Percentiles rank a stretch among this genome's conserved stretches.
phyloP scores from a whole-genome alignment of 2,113 vertebrate species.

The Caretta caretta region DNA sequence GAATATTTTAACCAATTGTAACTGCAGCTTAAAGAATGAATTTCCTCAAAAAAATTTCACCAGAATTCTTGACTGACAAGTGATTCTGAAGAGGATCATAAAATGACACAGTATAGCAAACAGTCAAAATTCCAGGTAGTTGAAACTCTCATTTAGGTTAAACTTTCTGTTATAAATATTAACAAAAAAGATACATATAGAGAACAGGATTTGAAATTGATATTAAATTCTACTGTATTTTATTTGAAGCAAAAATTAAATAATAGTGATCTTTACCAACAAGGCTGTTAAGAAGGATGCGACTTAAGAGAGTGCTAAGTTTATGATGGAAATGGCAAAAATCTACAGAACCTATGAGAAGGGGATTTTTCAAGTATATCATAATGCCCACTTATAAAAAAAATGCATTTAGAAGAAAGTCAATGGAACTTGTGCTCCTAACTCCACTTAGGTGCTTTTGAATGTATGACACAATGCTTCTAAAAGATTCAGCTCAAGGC shows the following conservation, averaged over 20 bases:
- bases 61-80: background rate
- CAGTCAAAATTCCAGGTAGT: background rate
- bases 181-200: background rate
- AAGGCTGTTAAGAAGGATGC: background rate
- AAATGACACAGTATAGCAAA: background rate
- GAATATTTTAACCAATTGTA: background rate
- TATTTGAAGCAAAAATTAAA: background rate
- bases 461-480: background rate
- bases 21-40: background rate
- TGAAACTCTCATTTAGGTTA: slow-evolving; percentile 22
- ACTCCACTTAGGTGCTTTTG: background rate
- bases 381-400: background rate
- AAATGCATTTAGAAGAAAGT: background rate
- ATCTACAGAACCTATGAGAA: background rate
- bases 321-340: background rate
- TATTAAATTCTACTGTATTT: background rate
- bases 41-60: background rate
- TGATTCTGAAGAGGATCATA: background rate
- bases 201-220: background rate
- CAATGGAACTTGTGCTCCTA: background rate
- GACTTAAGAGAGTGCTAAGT: background rate
- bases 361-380: background rate
- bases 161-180: background rate
- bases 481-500: background rate
- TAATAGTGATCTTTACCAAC: background rate